Percentiles rank a stretch among this genome's conserved stretches.
Conservation (phyloP, 2,888 invertebrate genomes). For the Drosophila anomelani region DNA sequence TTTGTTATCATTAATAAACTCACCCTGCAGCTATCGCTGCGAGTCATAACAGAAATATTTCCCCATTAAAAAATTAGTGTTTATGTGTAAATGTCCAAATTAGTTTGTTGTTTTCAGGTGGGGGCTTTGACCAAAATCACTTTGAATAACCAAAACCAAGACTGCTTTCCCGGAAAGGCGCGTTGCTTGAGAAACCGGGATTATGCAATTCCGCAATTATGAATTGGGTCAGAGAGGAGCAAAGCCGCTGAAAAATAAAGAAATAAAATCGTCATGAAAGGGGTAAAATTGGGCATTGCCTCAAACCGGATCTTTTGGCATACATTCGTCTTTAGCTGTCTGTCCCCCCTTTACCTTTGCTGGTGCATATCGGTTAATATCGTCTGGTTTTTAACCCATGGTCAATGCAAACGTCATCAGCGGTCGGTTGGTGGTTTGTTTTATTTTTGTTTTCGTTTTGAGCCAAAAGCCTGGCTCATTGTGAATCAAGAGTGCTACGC, state of each 20-base stretch:
- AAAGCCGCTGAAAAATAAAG: slow-evolving; percentile 17
- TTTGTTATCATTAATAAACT: slow-evolving; percentile 1
- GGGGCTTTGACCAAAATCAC: slow-evolving; percentile 58
- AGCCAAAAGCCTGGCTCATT: slow-evolving; percentile 9
- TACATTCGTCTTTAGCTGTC: slow-evolving; percentile 41
- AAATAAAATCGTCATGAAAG: slow-evolving; percentile 49
- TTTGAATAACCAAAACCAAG: slow-evolving; percentile 46
- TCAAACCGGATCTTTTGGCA: slow-evolving; percentile 67
- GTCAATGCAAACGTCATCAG: slow-evolving; percentile 52
- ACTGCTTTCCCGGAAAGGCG: slow-evolving; percentile 69
- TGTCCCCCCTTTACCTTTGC: slow-evolving; percentile 7
- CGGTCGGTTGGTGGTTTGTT: slow-evolving; percentile 40
- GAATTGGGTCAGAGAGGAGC: slow-evolving; percentile 67
- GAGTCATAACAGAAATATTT: slow-evolving; percentile 17
- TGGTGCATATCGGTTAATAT: slow-evolving; percentile 33
- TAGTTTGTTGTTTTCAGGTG: slow-evolving; percentile 57
- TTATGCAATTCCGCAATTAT: slow-evolving; percentile 73
- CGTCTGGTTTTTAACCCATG: slow-evolving; percentile 57
- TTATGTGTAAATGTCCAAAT: slow-evolving; percentile 61
- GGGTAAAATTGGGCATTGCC: slow-evolving; percentile 56
- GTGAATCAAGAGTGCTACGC: slow-evolving; percentile 53
- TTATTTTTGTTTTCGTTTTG: slow-evolving; percentile 24
- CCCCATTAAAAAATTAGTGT: slow-evolving; percentile 38
- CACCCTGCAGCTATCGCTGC: neutral
- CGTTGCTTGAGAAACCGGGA: slow-evolving; percentile 55